Evolutionary conservation across 2,888 invertebrate species (phyloP).

Genomic region (Heliothis peltigera): DNA sequence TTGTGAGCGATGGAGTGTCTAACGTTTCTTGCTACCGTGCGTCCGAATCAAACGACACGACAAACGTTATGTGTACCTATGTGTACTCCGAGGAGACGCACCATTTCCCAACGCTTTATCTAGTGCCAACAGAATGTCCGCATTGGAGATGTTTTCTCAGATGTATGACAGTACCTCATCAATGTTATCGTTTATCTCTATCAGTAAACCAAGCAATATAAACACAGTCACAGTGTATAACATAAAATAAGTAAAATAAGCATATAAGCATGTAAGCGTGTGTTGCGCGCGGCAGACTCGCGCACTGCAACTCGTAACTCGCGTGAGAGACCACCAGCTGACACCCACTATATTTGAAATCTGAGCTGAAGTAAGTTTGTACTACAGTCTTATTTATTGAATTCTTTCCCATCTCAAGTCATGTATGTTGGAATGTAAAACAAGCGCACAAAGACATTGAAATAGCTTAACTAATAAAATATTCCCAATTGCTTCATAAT

Average conservation of each 20-base stretch:
- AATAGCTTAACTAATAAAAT: constrained; percentile 4
- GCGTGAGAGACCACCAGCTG: constrained; percentile 42
- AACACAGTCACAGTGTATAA: too few species aligned
- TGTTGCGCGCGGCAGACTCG: neutral
- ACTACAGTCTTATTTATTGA: constrained; percentile 23
- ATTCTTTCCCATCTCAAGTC: neutral
- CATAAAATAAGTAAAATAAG: too few species aligned
- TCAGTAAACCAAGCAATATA: too few species aligned
- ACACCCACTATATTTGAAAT: constrained; percentile 35
- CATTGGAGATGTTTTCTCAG: neutral
- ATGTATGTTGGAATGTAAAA: neutral
- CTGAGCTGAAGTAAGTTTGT: constrained; percentile 29
- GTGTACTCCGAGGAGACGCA: neutral
- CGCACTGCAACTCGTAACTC: constrained; percentile 19
- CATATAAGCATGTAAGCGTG: neutral
- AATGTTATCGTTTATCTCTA: too few species aligned
- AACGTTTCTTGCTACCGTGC: constrained; percentile 60
- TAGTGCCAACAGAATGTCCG: neutral
- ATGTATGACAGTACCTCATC: too few species aligned
- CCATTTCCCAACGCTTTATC: neutral
- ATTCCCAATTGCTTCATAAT: constrained; percentile 4
- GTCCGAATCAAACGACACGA: constrained; percentile 40
- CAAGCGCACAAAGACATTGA: neutral
- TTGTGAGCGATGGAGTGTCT: constrained; percentile 62
- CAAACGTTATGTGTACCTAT: neutral